Evolutionary conservation across 1,140 invertebrate species (phyloP), one percentile per base, ranked within the genome.

Genomic region (Heliothis subflexa): DNA sequence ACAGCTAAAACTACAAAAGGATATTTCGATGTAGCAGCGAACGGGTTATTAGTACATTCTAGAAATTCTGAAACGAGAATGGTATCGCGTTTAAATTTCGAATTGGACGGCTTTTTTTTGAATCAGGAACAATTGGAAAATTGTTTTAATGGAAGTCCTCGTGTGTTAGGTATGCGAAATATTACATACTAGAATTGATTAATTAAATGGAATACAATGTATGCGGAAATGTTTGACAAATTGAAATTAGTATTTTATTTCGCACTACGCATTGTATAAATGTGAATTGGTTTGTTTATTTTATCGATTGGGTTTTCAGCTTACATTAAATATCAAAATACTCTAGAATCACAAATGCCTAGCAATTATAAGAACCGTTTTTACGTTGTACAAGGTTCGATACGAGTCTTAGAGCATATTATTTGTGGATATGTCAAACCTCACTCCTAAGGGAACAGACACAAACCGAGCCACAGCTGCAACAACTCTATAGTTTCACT

Each of bases 1-100:
- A 62, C 40, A 64, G 40, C 61, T 79, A 80, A 82, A 87, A 87
- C 85, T 84, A 85, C 79, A 81, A 87, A 85, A 84, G 84, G 79
- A 82, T 83, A 82, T 85, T 83, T 79, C 76, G 68, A 81, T 78
- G 77, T 81, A 79, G 75, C 50, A 54, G 16, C 7, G 3, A 55
- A 68, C 64, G 25, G n/a, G 64, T 75, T 75, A 75, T 62, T 75
- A 49, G 73, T 7, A 50, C 16, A 64, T 64, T 25, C 57, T 52
- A 47, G 25, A 62, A 75, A 50, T 64, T 49, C 21, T 64, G 40
- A 57, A 71, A 77, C 55, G 62, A 64, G 25, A 55, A 50, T 55
- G 4, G 12, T 45, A 40, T 68, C 25, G 47, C 25, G 62, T 66
- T 77, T 55, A 40, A 45, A 57, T 45, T 59, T 49, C 25, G n/a